phyloP scores from a whole-genome alignment of 2,888 invertebrate genomes.

The Metacarcinus magister region DNA sequence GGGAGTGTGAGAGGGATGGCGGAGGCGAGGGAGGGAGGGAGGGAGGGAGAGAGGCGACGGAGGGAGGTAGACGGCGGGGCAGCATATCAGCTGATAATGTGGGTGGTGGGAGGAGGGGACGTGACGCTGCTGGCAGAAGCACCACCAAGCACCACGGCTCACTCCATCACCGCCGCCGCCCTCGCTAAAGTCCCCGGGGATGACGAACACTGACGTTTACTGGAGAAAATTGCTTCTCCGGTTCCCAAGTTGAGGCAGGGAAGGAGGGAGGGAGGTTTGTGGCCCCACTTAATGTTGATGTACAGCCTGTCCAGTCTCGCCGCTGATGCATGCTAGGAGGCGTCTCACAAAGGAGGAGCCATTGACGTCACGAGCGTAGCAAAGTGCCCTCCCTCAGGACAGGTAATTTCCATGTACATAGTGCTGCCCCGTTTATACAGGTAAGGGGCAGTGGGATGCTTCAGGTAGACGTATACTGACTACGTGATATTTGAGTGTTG shows the following conservation, averaged over 20 bases:
- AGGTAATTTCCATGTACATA: constrained; percentile 34
- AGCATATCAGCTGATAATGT: constrained; percentile 19
- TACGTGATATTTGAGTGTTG: background rate
- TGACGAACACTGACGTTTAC: constrained; percentile 39
- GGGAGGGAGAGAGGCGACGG: background rate
- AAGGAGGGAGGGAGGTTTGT: constrained; percentile 39
- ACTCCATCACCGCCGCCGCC: constrained; percentile 37
- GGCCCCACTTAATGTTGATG: constrained; percentile 34
- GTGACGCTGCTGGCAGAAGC: background rate
- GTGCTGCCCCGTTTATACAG: background rate
- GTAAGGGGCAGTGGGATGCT: background rate
- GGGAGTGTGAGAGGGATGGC: background rate
- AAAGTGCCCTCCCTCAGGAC: constrained; percentile 7
- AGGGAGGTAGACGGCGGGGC: background rate
- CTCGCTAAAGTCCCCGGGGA: constrained; percentile 19
- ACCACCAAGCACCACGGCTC: constrained; percentile 11
- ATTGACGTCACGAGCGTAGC: constrained; percentile 26
- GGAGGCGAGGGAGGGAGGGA: background rate
- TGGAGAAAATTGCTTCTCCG: constrained; percentile 34
- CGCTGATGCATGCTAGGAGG: constrained; percentile 18
- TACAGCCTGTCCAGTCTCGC: constrained; percentile 22
- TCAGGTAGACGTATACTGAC: background rate
- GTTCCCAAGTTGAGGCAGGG: constrained; percentile 39
- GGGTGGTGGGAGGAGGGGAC: background rate
- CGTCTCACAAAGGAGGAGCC: constrained; percentile 19